phyloP scores from a whole-genome alignment of 2,113 vertebrate species.

The Pedetes capensis region DNA sequence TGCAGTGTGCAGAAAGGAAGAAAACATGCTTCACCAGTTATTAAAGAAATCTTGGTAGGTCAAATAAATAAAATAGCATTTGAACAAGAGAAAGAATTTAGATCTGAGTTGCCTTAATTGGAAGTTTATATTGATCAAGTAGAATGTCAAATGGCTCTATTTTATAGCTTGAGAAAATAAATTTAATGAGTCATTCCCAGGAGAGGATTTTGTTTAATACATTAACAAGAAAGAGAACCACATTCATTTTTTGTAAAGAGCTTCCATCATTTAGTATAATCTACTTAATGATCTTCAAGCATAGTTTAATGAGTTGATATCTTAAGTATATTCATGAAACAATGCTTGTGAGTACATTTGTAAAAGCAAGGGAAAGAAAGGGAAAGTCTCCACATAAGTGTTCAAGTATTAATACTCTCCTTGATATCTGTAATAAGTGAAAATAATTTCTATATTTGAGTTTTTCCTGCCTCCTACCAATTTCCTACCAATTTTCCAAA shows the following conservation, averaged over 20 bases:
- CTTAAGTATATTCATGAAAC: not conserved
- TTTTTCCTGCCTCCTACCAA: not conserved
- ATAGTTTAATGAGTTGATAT: not conserved
- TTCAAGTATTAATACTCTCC: not conserved
- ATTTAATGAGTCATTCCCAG: slow-evolving; percentile 42
- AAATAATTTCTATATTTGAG: not conserved
- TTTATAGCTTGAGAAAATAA: slow-evolving; percentile 46
- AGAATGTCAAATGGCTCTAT: slow-evolving; percentile 23
- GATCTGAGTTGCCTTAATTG: slow-evolving; percentile 42
- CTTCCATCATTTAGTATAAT: slow-evolving; percentile 11
- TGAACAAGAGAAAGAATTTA: slow-evolving; percentile 39
- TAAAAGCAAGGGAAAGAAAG: not conserved
- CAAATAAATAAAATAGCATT: slow-evolving; percentile 14
- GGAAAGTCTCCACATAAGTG: not conserved
- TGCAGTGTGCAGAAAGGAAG: not conserved
- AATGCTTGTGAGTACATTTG: not conserved
- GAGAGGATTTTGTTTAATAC: slow-evolving; percentile 47
- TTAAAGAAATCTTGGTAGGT: not conserved
- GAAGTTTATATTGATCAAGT: slow-evolving; percentile 50
- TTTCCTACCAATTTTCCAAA: not conserved
- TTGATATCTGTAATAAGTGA: not conserved
- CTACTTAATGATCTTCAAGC: not conserved
- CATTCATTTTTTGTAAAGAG: slow-evolving; percentile 38
- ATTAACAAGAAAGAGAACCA: slow-evolving; percentile 42
- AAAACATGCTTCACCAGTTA: not conserved